phyloP scores from a whole-genome alignment of 2,888 invertebrate genomes.

The Agapetus fuscipes region DNA sequence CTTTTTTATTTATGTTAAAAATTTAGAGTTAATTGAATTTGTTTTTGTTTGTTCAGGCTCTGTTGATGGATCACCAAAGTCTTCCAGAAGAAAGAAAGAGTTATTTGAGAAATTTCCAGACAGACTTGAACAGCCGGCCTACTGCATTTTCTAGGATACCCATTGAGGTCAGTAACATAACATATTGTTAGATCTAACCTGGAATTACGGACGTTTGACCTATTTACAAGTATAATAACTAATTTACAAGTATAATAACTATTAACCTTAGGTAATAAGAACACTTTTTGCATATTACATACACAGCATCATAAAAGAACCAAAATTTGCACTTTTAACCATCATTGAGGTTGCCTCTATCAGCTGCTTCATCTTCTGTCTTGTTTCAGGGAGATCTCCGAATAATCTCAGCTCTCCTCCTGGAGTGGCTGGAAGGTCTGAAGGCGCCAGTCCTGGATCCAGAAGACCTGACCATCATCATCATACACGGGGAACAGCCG shows the following conservation, averaged over 20 bases:
- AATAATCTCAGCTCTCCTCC: slow-evolving; percentile 54
- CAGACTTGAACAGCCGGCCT: slow-evolving; percentile 56
- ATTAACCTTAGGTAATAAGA: no score
- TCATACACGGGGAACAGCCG: slow-evolving; percentile 51
- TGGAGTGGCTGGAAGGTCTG: slow-evolving; percentile 69
- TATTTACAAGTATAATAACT: neutral
- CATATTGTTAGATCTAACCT: no score
- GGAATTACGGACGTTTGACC: no score
- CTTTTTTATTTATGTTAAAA: no score
- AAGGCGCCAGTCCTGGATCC: slow-evolving; percentile 56
- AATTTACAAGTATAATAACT: no score
- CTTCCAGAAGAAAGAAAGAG: slow-evolving; percentile 46
- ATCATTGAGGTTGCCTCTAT: no score
- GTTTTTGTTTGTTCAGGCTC: no score
- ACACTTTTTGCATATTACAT: no score
- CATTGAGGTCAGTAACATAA: slow-evolving; percentile 45
- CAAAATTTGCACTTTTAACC: no score
- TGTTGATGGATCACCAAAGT: slow-evolving; percentile 47
- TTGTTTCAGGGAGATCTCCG: slow-evolving; percentile 38
- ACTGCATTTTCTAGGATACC: slow-evolving; percentile 56
- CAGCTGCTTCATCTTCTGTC: no score
- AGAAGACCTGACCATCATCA: slow-evolving; percentile 58
- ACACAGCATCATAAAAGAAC: no score
- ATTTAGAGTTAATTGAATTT: no score
- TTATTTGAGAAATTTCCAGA: slow-evolving; percentile 43